A percentile compares a stretch with the other conserved stretches of the same genome.
These are phyloP conservation scores for Paratrypauchen microcephalus DNA, from an alignment of 2,797 vertebrate genomes.

Conservation along the genomic window DNA sequence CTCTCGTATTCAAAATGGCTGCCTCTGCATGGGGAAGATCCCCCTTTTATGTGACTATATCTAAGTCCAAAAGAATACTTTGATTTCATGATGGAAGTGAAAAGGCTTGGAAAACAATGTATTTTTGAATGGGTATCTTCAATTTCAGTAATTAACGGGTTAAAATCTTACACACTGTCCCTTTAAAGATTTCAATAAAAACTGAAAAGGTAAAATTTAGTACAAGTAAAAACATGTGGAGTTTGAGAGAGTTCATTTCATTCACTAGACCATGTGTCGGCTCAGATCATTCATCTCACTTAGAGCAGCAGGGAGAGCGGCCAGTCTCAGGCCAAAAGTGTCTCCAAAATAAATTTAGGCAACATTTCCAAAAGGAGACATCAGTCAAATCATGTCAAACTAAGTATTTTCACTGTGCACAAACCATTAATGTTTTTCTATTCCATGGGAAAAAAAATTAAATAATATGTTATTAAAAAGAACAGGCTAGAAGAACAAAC, in stretches of 20 bases:
- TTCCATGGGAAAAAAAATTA: not conserved
- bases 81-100: too few species aligned
- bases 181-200: slow-evolving; percentile 51
- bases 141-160: too few species aligned
- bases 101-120: too few species aligned
- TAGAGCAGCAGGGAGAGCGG: slow-evolving; percentile 40
- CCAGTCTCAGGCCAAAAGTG: slow-evolving; percentile 17
- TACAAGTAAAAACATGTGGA: slow-evolving; percentile 47
- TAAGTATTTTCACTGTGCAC: not conserved
- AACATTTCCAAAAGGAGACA: not conserved
- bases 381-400: not conserved
- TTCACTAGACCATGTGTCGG: slow-evolving; percentile 51
- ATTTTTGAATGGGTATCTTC: too few species aligned
- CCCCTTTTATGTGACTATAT: too few species aligned
- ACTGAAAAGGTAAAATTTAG: slow-evolving; percentile 7
- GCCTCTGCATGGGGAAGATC: too few species aligned
- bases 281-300: slow-evolving; percentile 57
- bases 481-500: not conserved
- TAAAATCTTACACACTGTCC: too few species aligned
- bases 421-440: not conserved
- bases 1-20: too few species aligned
- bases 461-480: not conserved
- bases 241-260: slow-evolving; percentile 19
- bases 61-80: too few species aligned
- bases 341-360: slow-evolving; percentile 4